phyloP scores from a whole-genome alignment of 2,113 vertebrate genomes.

The Rostratula benghalensis region DNA sequence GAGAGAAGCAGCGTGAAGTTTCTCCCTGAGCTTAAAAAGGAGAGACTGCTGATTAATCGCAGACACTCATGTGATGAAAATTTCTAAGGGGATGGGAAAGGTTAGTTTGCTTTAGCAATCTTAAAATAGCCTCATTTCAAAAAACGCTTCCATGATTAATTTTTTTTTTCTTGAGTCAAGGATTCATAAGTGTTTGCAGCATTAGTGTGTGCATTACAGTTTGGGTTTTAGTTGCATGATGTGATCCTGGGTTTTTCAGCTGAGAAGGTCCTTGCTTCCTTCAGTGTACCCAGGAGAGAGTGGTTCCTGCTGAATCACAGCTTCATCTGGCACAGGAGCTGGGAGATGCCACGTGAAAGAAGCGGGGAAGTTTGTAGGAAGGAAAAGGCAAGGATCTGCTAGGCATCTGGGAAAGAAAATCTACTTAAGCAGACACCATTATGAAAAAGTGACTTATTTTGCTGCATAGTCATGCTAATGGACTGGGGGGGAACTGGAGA shows the following conservation, averaged over 20 bases:
- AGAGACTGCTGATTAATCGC: constrained; percentile 25
- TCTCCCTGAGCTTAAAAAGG: neutral
- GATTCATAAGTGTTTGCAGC: neutral
- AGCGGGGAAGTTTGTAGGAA: neutral
- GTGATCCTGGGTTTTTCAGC: neutral
- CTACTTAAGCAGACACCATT: neutral
- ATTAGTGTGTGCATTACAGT: neutral
- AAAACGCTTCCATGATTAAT: neutral
- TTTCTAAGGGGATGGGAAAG: constrained; percentile 11
- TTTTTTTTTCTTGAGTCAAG: neutral
- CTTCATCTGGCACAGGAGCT: neutral
- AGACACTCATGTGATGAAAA: neutral
- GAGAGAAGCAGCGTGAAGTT: neutral
- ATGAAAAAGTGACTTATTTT: neutral
- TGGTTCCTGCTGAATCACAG: neutral
- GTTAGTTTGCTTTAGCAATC: constrained; percentile 22
- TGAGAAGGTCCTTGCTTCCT: neutral
- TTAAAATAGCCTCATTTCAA: constrained; percentile 41
- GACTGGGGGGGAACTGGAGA: neutral
- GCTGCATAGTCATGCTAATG: neutral
- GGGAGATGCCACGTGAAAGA: neutral
- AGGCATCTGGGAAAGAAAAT: neutral
- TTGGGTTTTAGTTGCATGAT: neutral
- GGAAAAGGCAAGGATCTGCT: neutral
- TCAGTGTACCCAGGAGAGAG: neutral